phyloP scores from a whole-genome alignment of 2,113 vertebrate genomes.

The Saguinus imperator region DNA sequence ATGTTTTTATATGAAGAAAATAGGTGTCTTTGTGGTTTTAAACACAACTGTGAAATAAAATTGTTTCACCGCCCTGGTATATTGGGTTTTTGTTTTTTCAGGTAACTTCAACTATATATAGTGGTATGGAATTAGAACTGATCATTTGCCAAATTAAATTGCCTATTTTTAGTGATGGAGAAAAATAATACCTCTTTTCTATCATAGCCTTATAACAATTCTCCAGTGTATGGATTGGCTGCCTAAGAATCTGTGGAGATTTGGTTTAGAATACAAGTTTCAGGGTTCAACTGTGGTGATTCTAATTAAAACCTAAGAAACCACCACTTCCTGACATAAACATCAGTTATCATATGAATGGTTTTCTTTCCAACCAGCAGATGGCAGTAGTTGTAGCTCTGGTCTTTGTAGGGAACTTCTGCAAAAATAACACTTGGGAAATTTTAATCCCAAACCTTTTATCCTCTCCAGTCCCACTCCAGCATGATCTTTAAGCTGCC shows the following conservation, averaged over 20 bases:
- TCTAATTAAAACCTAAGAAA: constrained; percentile 21
- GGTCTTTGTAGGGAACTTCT: neutral
- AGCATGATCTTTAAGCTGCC: neutral
- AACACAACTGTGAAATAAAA: constrained; percentile 85
- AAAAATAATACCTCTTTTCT: neutral
- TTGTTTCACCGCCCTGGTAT: constrained; percentile 61
- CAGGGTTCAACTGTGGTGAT: neutral
- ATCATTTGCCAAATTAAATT: constrained; percentile 38
- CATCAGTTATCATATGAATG: neutral
- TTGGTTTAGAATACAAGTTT: constrained; percentile 10
- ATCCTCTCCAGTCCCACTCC: neutral
- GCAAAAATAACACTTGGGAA: neutral
- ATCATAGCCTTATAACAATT: neutral
- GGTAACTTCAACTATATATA: constrained; percentile 5
- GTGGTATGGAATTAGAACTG: neutral
- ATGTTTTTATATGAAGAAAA: constrained; percentile 85
- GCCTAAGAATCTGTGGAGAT: constrained; percentile 29
- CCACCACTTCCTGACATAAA: neutral
- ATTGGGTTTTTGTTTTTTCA: constrained; percentile 55
- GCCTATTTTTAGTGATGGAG: neutral
- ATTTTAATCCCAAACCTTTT: neutral
- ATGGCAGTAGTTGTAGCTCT: constrained; percentile 25
- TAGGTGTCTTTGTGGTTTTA: constrained; percentile 81
- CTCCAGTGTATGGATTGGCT: neutral
- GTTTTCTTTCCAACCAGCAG: constrained; percentile 10